A percentile compares a stretch with the other conserved stretches of the same genome.
These are phyloP conservation scores for Belonocnema kinseyi DNA, from an alignment of 1,140 invertebrate species.

Conservation along the genomic window DNA sequence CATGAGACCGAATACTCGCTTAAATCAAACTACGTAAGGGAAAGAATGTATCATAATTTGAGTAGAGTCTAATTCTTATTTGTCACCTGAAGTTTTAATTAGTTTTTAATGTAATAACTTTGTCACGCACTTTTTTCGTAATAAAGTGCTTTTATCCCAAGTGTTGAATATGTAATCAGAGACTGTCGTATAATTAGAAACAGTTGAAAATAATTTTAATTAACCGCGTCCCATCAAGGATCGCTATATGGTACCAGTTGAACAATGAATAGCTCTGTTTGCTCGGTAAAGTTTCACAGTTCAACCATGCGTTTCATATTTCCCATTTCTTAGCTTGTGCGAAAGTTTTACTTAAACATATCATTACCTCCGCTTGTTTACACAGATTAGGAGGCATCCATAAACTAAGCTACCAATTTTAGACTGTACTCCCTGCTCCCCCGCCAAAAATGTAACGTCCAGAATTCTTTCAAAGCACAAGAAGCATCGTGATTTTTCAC, in stretches of 20 bases:
- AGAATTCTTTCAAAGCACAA: too few species aligned
- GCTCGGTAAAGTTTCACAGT: constrained; percentile 13
- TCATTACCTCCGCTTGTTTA: constrained; percentile 11
- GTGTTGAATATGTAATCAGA: background rate
- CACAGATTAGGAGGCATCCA: background rate
- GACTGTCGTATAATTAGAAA: constrained; percentile 15
- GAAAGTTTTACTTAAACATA: background rate
- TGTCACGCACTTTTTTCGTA: too few species aligned
- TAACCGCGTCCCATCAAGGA: background rate
- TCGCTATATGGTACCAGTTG: constrained; percentile 3
- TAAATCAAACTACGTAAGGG: too few species aligned
- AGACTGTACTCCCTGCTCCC: too few species aligned
- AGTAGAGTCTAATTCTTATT: too few species aligned
- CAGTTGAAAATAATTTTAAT: constrained; percentile 27
- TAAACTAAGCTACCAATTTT: too few species aligned
- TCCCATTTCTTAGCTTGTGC: constrained; percentile 9
- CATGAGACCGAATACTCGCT: too few species aligned
- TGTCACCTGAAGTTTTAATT: too few species aligned
- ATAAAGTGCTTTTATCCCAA: background rate
- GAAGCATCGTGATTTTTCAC: too few species aligned
- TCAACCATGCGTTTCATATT: constrained; percentile 13
- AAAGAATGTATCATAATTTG: too few species aligned
- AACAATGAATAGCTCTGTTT: constrained; percentile 29
- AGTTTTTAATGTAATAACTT: too few species aligned
- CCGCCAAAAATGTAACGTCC: too few species aligned